A percentile compares a stretch with the other conserved stretches of the same genome.
Conservation (phyloP, 2,797 vertebrate genomes). For the Paramormyrops hopkinsi region DNA sequence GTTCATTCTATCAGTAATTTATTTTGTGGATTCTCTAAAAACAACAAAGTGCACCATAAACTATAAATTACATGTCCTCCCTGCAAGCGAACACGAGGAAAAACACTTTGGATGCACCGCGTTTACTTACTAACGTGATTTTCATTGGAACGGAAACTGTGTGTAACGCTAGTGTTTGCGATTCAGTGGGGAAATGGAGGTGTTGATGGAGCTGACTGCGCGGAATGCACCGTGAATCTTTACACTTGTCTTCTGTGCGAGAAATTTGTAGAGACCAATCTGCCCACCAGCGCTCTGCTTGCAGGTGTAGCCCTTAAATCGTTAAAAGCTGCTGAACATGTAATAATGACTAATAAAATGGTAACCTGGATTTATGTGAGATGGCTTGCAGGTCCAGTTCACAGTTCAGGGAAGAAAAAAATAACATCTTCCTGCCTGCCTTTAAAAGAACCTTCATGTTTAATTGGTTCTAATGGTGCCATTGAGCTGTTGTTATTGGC, state of each 20-base stretch:
- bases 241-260: background rate
- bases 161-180: background rate
- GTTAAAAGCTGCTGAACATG: constrained; percentile 18
- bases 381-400: background rate
- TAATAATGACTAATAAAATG: constrained; percentile 18
- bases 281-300: background rate
- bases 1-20: background rate
- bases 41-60: background rate
- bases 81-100: background rate
- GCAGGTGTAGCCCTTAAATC: background rate
- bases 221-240: background rate
- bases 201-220: background rate
- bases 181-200: background rate
- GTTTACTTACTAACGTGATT: background rate
- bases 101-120: background rate
- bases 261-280: background rate
- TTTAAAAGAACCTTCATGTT: constrained; percentile 5
- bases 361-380: constrained; percentile 11
- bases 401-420: background rate
- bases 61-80: background rate
- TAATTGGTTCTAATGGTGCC: constrained; percentile 15
- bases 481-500: background rate
- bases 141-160: background rate
- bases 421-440: background rate
- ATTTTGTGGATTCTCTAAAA: background rate